These are phyloP conservation scores for Cheirogaleus medius DNA, from an alignment of 2,113 vertebrate species.

Conservation along the genomic window DNA sequence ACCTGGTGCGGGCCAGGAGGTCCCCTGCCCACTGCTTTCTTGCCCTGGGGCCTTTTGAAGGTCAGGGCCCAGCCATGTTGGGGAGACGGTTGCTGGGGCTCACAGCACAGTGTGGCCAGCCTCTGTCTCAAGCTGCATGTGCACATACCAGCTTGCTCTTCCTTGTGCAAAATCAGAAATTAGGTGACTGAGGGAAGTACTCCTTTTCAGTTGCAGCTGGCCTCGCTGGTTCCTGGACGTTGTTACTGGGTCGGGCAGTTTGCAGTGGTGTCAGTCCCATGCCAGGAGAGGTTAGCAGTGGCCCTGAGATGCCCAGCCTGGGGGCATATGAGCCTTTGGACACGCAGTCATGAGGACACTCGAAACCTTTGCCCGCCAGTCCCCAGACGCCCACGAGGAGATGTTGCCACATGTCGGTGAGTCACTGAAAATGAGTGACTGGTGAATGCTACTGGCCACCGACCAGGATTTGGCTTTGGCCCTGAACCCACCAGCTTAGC, in stretches of 20 bases:
- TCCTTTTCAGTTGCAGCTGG: too few species aligned
- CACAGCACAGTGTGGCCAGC: neutral
- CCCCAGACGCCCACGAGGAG: neutral
- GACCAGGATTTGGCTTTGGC: neutral
- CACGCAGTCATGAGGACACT: fast-evolving
- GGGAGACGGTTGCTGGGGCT: neutral
- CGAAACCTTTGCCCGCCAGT: fast-evolving
- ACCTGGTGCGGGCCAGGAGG: fast-evolving
- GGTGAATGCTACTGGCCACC: neutral
- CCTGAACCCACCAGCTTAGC: fast-evolving
- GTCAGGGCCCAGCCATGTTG: neutral
- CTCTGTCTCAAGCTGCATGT: neutral
- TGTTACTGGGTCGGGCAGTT: fast-evolving
- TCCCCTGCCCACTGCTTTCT: neutral
- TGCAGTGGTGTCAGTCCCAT: fast-evolving
- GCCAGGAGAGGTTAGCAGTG: fast-evolving
- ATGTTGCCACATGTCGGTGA: neutral
- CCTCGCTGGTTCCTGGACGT: neutral
- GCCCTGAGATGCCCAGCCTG: fast-evolving
- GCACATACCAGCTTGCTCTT: neutral
- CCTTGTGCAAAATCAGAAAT: neutral
- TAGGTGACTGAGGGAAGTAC: neutral
- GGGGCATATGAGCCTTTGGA: fast-evolving
- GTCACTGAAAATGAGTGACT: neutral
- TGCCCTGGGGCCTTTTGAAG: fast-evolving